Conservation (phyloP, 2,888 invertebrate species). For the Rotaria macrura region DNA sequence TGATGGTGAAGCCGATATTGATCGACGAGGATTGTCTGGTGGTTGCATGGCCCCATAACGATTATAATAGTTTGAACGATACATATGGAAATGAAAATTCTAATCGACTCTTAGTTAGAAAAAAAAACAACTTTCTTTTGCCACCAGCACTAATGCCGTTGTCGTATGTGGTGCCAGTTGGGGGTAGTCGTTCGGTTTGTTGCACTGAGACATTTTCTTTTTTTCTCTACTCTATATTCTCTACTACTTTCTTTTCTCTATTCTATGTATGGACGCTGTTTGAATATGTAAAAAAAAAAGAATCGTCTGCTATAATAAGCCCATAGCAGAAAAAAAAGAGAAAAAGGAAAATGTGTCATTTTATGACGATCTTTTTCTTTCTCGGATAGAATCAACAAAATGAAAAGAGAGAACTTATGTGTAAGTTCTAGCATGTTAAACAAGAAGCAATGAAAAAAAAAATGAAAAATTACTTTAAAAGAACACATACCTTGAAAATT, state of each 20-base stretch:
- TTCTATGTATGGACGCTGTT: background rate
- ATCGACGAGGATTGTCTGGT: background rate
- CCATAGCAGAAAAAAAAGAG: background rate
- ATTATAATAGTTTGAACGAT: background rate
- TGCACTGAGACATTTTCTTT: background rate
- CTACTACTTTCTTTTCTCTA: background rate
- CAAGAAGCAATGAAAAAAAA: background rate
- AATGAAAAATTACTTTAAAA: no score
- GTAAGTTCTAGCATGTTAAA: no score
- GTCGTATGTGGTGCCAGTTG: background rate
- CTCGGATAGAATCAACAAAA: background rate
- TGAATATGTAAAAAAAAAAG: background rate
- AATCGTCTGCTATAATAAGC: background rate
- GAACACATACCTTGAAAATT: constrained; percentile 34
- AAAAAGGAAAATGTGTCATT: background rate
- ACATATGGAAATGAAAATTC: background rate
- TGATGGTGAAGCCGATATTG: background rate
- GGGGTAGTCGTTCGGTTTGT: background rate
- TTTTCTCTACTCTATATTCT: background rate
- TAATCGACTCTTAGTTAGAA: background rate
- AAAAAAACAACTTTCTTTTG: background rate
- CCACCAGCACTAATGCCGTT: background rate
- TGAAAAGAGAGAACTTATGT: background rate
- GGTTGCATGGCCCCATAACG: background rate
- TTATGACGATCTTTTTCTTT: background rate